A percentile compares a stretch with the other conserved stretches of the same genome.
phyloP scores from a whole-genome alignment of 2,888 invertebrate genomes.

The Andrena minutula region DNA sequence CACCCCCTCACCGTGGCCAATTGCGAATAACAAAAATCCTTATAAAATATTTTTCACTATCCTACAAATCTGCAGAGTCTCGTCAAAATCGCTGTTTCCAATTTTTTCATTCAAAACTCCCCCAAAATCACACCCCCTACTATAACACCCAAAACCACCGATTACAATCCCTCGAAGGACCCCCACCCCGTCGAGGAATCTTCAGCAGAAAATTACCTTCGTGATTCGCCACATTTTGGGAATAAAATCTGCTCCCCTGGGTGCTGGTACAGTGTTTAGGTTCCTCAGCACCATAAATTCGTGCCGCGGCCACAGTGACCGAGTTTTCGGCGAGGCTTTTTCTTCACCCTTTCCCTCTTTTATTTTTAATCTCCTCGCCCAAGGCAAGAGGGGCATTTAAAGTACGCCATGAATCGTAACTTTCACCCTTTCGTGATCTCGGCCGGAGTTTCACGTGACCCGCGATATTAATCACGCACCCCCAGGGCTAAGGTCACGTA shows the following conservation, averaged over 20 bases:
- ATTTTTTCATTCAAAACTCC: not conserved
- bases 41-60: too few relatives aligned
- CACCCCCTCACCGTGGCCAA: too few relatives aligned
- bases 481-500: conserved; percentile 76
- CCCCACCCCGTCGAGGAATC: too few relatives aligned
- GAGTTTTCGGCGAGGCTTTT: conserved; percentile 5
- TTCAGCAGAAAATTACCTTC: conserved; percentile 1
- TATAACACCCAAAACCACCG: not conserved
- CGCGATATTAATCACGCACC: conserved; percentile 73
- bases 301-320: conserved; percentile 1
- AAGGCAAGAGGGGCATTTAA: conserved; percentile 34
- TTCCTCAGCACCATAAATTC: conserved; percentile 15
- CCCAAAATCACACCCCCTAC: too few relatives aligned
- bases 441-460: conserved; percentile 71
- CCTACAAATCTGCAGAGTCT: too few relatives aligned
- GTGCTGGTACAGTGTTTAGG: not conserved
- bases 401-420: conserved; percentile 49
- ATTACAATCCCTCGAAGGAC: not conserved
- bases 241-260: not conserved
- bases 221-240: not conserved
- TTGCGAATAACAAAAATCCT: too few relatives aligned
- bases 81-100: too few relatives aligned
- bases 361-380: not conserved
- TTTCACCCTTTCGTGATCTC: conserved; percentile 65
- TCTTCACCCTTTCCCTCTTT: too few relatives aligned